Conservation (phyloP, 2,797 vertebrate genomes). For the Microctenopoma steveboyesi region DNA sequence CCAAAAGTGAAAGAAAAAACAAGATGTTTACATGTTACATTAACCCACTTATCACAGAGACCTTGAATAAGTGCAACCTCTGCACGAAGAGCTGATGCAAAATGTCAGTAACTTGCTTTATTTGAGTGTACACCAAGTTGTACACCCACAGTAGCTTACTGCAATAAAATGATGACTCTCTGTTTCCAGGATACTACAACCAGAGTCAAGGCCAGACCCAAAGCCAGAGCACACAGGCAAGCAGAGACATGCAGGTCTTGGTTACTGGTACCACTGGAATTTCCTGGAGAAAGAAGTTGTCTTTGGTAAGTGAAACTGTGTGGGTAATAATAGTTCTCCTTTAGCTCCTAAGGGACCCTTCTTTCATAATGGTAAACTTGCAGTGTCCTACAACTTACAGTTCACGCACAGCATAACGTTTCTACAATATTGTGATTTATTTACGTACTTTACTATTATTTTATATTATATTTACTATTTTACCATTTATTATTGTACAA, state of each 20-base stretch:
- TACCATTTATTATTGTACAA: no score
- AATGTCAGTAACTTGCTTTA: constrained; percentile 1
- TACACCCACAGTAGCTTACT: constrained; percentile 5
- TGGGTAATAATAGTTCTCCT: neutral
- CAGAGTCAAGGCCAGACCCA: constrained; percentile 73
- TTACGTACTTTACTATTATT: no score
- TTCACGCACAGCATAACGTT: no score
- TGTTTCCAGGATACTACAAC: constrained; percentile 58
- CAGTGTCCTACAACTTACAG: neutral
- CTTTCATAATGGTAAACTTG: constrained; percentile 7
- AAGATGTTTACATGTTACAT: constrained; percentile 35
- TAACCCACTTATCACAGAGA: constrained; percentile 18
- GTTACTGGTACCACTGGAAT: constrained; percentile 92
- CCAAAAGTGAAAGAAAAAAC: constrained; percentile 50
- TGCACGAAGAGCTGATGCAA: constrained; percentile 10
- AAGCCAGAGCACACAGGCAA: constrained; percentile 58
- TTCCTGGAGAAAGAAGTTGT: constrained; percentile 89
- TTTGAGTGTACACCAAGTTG: neutral
- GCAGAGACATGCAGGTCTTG: constrained; percentile 82
- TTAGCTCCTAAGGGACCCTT: neutral
- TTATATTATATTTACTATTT: no score
- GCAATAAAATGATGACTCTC: neutral
- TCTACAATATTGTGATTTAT: no score
- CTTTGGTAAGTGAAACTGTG: constrained; percentile 78
- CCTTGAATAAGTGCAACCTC: neutral